These are phyloP conservation scores for Geopemphigus sp. DNA, from an alignment of 1,140 invertebrate species.

Conservation along the genomic window DNA sequence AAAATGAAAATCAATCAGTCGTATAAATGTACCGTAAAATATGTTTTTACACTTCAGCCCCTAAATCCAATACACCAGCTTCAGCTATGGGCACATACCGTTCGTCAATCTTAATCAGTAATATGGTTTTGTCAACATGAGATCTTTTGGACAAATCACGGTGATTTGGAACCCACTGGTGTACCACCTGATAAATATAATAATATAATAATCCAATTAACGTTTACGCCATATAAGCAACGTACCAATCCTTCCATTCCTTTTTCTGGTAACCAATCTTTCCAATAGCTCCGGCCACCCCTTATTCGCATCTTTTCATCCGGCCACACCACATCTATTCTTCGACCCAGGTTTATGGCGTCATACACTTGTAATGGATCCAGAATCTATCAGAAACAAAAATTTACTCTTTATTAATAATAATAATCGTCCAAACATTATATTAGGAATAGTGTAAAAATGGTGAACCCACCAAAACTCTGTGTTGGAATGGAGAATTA, in stretches of 20 bases:
- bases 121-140: slow-evolving; percentile 84
- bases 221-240: slow-evolving; percentile 2
- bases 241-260: slow-evolving; percentile 85
- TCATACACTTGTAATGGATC: slow-evolving; percentile 81
- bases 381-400: slow-evolving; percentile 59
- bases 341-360: slow-evolving; percentile 80
- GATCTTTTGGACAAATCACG: slow-evolving; percentile 79
- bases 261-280: slow-evolving; percentile 80
- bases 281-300: slow-evolving; percentile 83
- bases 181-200: slow-evolving; percentile 66
- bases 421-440: no score
- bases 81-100: slow-evolving; percentile 91
- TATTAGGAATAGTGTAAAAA: no score
- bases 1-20: slow-evolving; percentile 29
- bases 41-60: slow-evolving; percentile 63
- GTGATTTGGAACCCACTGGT: slow-evolving; percentile 88
- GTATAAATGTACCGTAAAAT: background rate
- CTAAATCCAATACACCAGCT: slow-evolving; percentile 76
- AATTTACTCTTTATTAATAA: background rate
- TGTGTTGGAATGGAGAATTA: slow-evolving; percentile 59
- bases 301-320: slow-evolving; percentile 79
- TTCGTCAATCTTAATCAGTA: slow-evolving; percentile 89
- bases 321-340: slow-evolving; percentile 90
- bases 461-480: slow-evolving; percentile 60
- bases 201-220: background rate